Evolutionary conservation across 2,797 vertebrate genomes (phyloP).

Genomic region (Spinibarbus caldwelli): DNA sequence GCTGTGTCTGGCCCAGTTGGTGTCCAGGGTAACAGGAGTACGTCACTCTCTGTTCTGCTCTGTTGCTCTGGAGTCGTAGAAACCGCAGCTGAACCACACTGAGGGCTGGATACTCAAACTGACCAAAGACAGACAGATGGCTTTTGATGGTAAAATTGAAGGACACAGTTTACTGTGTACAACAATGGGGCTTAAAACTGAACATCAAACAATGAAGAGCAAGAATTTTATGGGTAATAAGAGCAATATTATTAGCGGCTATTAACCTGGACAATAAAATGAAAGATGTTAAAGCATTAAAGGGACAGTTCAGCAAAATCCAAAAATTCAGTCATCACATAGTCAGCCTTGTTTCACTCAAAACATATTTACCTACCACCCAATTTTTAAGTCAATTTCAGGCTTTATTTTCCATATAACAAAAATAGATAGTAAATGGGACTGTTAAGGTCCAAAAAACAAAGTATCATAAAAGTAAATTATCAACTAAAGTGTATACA

Average conservation of each 20-base stretch:
- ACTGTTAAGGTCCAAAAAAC: neutral
- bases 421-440: neutral
- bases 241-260: neutral
- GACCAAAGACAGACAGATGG: slow-evolving; percentile 26
- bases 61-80: slow-evolving; percentile 83
- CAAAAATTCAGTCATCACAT: neutral
- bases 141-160: neutral
- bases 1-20: slow-evolving; percentile 60
- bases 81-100: slow-evolving; percentile 88
- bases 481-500: neutral
- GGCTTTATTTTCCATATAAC: neutral
- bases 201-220: neutral
- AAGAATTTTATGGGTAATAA: neutral
- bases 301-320: neutral
- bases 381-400: neutral
- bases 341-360: neutral
- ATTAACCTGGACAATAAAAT: neutral
- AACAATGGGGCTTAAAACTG: neutral
- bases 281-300: neutral
- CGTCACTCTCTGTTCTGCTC: slow-evolving; percentile 80
- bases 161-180: neutral
- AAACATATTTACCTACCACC: neutral
- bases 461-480: neutral
- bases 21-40: slow-evolving; percentile 82
- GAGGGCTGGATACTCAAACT: slow-evolving; percentile 84